Evolutionary conservation across 2,888 invertebrate genomes (phyloP), one percentile per base, ranked within the genome.

Genomic region (Celastrina argiolus): DNA sequence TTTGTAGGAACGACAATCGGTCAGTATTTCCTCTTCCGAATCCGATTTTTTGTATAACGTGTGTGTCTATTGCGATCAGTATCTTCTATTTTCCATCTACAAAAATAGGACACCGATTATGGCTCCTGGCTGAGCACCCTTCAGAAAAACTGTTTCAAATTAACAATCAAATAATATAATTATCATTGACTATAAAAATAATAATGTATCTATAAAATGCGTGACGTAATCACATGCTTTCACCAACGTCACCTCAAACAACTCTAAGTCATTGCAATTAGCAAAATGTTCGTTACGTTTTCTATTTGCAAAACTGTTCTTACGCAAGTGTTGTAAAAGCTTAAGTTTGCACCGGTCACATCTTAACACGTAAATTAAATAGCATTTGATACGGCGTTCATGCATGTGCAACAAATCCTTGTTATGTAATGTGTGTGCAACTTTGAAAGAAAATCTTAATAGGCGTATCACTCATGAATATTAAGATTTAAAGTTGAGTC

Each of bases 171-270:
- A n/a, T 58, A 58, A 10, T 12, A 58, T 8, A 56, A 56, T 56
- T 14, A 56, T 10, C 14, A 18, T 61, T 2, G n/a, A 51, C 34
- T 51, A 18, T 41, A 28, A 64, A 31, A 51, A 3, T 10, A 22
- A 8, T 31, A 2, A 64, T 65, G 69, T 61, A 14, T 36, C 14
- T 22, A 51, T 22, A 39, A 39, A 18, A 72, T 88, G n/a, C n/a
- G n/a, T n/a, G 85, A 79, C 74, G 74, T n/a, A n/a, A n/a, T 74
- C 85, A 87, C 71, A 26, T 67, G 83, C 88, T 88, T 88, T 88
- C 88, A 80, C 88, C 74, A 65, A 70, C 78, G 74, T 74, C 72
- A 70, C 78, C 74, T 74, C 72, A 76, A 18, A 18, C 45, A 22
- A 36, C 80, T 81, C 77, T 72, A 80, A 80, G 81, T 78, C 79